Percentiles rank a stretch among this genome's conserved stretches.
phyloP scores from a whole-genome alignment of 2,113 vertebrate genomes.

The Chunga burmeisteri region DNA sequence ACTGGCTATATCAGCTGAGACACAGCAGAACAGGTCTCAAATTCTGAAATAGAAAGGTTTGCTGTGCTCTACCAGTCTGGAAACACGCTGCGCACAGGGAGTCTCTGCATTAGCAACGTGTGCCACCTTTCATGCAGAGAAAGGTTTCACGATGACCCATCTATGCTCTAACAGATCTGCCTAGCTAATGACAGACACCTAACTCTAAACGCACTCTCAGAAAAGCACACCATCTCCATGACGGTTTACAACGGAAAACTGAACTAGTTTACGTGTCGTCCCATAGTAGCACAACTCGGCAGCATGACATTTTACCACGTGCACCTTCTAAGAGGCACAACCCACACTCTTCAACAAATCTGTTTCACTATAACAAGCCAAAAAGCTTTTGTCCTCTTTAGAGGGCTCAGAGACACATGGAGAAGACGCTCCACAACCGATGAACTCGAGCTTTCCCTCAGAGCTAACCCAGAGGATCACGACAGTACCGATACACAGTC shows the following conservation, averaged over 20 bases:
- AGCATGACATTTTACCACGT: not conserved
- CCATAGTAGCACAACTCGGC: not conserved
- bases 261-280: not conserved
- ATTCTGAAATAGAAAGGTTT: not conserved
- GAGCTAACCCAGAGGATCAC: rapidly evolving
- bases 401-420: rapidly evolving
- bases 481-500: rapidly evolving
- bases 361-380: rapidly evolving
- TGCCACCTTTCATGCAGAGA: rapidly evolving
- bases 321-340: not conserved
- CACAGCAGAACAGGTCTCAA: not conserved
- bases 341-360: rapidly evolving
- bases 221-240: rapidly evolving
- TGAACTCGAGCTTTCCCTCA: not conserved
- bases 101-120: too few species aligned
- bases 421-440: rapidly evolving
- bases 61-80: not conserved
- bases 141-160: not conserved
- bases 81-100: rapidly evolving
- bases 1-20: not conserved
- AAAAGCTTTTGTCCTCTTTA: not conserved
- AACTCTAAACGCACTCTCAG: too few species aligned
- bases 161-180: not conserved
- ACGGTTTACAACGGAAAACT: not conserved
- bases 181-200: not conserved